Base-by-base conservation (phyloP, 2,888 invertebrate species). In the Philhelius pedissequus region DNA sequence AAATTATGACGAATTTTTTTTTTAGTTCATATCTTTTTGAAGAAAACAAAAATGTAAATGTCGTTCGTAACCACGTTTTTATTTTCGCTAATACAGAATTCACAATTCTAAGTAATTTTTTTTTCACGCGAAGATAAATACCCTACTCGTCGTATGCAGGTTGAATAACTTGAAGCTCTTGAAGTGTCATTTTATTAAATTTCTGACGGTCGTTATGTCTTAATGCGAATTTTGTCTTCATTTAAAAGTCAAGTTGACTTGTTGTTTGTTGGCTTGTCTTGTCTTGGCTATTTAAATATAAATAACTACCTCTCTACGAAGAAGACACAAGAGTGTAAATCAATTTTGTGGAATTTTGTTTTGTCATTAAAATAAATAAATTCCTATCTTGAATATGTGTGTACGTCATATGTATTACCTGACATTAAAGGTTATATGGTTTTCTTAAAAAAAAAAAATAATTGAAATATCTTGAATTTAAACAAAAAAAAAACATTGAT, bases 291-390 rank as follows among this genome's bases (percentile, higher is more conserved):
- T 56, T 56, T 18, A 54, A 54, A 32, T 32, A 32, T 32, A 18
- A 32, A 54, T 30, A 18, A 56, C 4, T 45, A 25, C 22, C 18
- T 43, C 18, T 9, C 4, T 40, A 43, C 18, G 22, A 15, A 52
- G 70, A 60, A 52, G 76, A 45, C 71, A 81, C 56, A 56, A 35
- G n/a, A n/a, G 56, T 76, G 71, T 82, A 82, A 82, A 82, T 82
- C 77, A 81, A 64, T 71, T 50, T 81, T n/a, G 66, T 68, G 20
- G 71, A 48, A 15, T 52, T 60, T 77, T 71, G 3, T 71, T 32
- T 62, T 43, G 20, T 27, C 50, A 48, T 48, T 48, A n/a, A 48
- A 25, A 50, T 60, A 48, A n/a, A 32, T n/a, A 27, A 2, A 7
- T 25, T 13, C 15, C 43, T 43, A 56, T 6, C 35, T 22, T 48